Evolutionary conservation across 2,113 vertebrate genomes (phyloP), one percentile per base, ranked within the genome.

Genomic region (Phalacrocorax carbo): DNA sequence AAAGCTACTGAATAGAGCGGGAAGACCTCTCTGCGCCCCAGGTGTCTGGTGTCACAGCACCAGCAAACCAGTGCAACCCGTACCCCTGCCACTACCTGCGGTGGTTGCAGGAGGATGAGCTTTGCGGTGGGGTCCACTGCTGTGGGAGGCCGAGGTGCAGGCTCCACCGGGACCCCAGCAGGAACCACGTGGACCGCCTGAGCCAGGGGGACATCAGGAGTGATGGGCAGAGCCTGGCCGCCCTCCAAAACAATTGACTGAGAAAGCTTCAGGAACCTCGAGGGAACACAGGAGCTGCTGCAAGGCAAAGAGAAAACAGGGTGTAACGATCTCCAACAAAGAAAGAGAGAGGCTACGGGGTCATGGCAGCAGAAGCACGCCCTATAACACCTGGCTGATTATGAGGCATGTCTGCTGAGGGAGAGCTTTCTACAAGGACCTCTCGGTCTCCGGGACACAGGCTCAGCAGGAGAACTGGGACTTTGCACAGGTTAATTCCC

Each of bases 211-310:
- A 98, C 87, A 13, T 97, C 94, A 25, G 98, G 98, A 7, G 98
- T 71, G 0, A 98, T 88, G 3, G 98, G 98, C 34, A 99, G 97
- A 72, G 94, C 97, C 96, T 98, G 99, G 15, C 98, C 99, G 30
- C 98, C 99, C 89, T 98, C 98, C 91, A 99, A 92, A 48, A 99
- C 21, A 58, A 99, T 91, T 0, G 99, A 99, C 96, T 99, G 98
- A 1, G 99, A 98, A 3, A 99, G 99, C 61, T 98, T 99, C 87
- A 98, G 98, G 97, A 99, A 99, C 73, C 99, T 98, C 1, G 99
- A 99, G 7, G 98, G 98, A 73, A 99, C 30, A 42, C 99, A 99
- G 96, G 98, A 92, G 19, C 97, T 97, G 25, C 98, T 99, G 97
- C 32, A 78, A 91, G 51, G 51, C 46, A 70, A 78, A 9, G 9